Evolutionary conservation across 2,797 vertebrate species (phyloP).

Genomic region (Sebastes itinus): DNA sequence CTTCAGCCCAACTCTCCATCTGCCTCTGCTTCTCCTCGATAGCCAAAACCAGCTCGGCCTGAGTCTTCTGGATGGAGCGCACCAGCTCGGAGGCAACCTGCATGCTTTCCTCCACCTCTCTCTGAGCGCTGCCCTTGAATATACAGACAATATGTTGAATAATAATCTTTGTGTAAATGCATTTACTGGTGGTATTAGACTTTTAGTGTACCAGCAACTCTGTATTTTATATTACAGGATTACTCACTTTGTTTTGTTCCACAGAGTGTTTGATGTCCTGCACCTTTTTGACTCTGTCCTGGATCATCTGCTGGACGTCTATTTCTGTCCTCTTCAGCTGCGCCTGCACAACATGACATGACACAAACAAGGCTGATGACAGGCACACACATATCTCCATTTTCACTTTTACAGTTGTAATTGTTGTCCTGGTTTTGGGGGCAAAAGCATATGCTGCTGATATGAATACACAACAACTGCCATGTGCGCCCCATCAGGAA

Average conservation of each 20-base stretch:
- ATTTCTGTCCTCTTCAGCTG: slow-evolving; percentile 79
- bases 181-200: background rate
- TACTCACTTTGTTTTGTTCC: slow-evolving; percentile 80
- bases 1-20: slow-evolving; percentile 70
- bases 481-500: background rate
- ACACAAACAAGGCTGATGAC: background rate
- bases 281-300: slow-evolving; percentile 79
- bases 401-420: background rate
- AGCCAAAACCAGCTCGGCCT: slow-evolving; percentile 75
- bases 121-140: slow-evolving; percentile 72
- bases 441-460: background rate
- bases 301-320: slow-evolving; percentile 85
- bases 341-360: slow-evolving; percentile 56
- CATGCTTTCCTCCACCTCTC: slow-evolving; percentile 77
- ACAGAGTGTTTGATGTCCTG: slow-evolving; percentile 79
- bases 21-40: slow-evolving; percentile 80
- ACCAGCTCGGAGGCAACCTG: slow-evolving; percentile 80
- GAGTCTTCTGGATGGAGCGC: slow-evolving; percentile 77
- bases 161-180: background rate
- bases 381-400: background rate
- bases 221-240: rapidly evolving
- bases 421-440: background rate
- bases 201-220: background rate
- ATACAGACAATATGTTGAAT: background rate
- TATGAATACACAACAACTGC: background rate